Conservation (phyloP, 2,797 vertebrate genomes). For the Molossus molossus region DNA sequence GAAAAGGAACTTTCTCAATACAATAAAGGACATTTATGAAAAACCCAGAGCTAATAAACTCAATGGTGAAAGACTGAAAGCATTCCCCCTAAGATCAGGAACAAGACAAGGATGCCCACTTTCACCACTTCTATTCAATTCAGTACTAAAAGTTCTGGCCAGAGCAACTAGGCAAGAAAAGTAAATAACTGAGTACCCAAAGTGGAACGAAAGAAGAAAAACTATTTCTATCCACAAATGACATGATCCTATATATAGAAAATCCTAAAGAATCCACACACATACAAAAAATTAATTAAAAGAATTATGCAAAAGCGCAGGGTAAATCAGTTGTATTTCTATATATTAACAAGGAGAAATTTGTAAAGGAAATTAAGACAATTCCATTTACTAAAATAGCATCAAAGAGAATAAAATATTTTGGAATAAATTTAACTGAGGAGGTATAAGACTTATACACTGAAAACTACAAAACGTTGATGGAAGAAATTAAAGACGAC, state of each 20-base stretch:
- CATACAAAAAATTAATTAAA: conserved; percentile 2
- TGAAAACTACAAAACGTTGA: conserved; percentile 28
- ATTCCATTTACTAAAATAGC: neutral
- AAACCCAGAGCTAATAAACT: conserved; percentile 20
- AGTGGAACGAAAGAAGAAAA: conserved; percentile 33
- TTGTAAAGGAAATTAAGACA: neutral
- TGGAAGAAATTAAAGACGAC: neutral
- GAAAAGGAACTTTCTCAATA: conserved; percentile 61
- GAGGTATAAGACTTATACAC: neutral
- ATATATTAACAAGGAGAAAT: conserved; percentile 15
- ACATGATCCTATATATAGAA: neutral
- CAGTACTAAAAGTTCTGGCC: neutral
- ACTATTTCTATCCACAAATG: neutral
- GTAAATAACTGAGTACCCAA: conserved; percentile 18
- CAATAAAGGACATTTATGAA: neutral
- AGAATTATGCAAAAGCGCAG: conserved; percentile 30
- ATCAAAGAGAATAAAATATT: conserved; percentile 40
- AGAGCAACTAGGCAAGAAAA: conserved; percentile 36
- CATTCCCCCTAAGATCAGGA: neutral
- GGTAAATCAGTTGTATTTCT: conserved; percentile 13
- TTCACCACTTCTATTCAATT: neutral
- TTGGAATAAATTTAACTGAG: conserved; percentile 40
- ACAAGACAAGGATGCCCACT: conserved; percentile 6
- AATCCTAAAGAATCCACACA: conserved; percentile 36
- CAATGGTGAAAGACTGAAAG: neutral